phyloP scores from a whole-genome alignment of 1,140 invertebrate species.

The Phortica variegata region DNA sequence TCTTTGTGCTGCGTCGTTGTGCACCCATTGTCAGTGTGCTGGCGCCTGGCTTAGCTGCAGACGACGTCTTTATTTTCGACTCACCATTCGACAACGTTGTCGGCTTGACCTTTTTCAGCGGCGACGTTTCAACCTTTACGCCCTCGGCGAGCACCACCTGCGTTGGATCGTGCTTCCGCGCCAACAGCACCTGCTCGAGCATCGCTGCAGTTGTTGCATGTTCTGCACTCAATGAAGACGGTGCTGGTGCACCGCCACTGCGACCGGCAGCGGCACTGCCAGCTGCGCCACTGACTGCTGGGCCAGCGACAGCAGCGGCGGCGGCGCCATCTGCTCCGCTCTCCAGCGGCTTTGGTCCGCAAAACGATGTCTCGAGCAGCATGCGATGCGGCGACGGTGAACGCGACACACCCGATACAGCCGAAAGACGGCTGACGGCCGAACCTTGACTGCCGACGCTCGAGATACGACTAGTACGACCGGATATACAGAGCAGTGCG shows the following conservation, averaged over 20 bases:
- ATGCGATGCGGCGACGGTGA: slow-evolving; percentile 87
- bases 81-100: slow-evolving; percentile 37
- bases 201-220: slow-evolving; percentile 61
- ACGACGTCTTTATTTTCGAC: slow-evolving; percentile 8
- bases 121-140: slow-evolving; percentile 47
- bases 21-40: slow-evolving; percentile 21
- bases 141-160: slow-evolving; percentile 62
- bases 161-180: slow-evolving; percentile 61
- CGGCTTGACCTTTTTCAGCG: slow-evolving; percentile 24
- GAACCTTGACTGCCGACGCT: slow-evolving; percentile 72
- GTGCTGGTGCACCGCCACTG: too few relatives aligned
- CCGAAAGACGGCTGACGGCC: slow-evolving; percentile 68
- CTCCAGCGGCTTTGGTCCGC: slow-evolving; percentile 74
- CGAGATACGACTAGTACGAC: slow-evolving; percentile 77
- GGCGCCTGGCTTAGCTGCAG: neutral
- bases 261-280: slow-evolving; percentile 33
- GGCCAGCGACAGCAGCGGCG: slow-evolving; percentile 1
- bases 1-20: slow-evolving; percentile 42
- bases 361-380: slow-evolving; percentile 85
- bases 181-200: slow-evolving; percentile 67
- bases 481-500: slow-evolving; percentile 76
- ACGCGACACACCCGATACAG: slow-evolving; percentile 67
- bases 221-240: slow-evolving; percentile 17
- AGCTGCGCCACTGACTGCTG: slow-evolving; percentile 4
- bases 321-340: slow-evolving; percentile 44